Conservation (phyloP, 2,888 invertebrate species). For the Dryomyza anilis region DNA sequence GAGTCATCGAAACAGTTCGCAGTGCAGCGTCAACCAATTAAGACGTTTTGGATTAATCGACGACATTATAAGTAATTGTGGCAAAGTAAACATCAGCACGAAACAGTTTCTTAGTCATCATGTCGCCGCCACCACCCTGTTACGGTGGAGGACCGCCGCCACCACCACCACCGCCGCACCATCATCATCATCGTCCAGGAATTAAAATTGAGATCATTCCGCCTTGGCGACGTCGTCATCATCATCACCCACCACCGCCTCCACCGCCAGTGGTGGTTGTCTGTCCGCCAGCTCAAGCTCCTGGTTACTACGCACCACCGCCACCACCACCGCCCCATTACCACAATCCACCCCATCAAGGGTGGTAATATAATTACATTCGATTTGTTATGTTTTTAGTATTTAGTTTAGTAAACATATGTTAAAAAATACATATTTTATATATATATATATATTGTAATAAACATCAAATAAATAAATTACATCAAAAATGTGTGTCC, state of each 20-base stretch:
- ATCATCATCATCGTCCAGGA: neutral
- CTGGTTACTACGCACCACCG: slow-evolving; percentile 21
- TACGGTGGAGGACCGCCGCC: neutral
- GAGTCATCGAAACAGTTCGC: no score
- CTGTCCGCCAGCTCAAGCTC: slow-evolving; percentile 13
- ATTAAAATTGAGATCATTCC: slow-evolving; percentile 10
- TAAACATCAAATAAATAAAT: no score
- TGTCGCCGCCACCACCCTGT: slow-evolving; percentile 21
- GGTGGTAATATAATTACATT: no score
- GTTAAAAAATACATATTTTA: no score
- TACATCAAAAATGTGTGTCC: no score
- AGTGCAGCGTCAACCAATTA: no score
- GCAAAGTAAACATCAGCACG: no score
- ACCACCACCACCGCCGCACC: neutral
- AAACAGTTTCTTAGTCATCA: neutral
- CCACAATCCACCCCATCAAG: slow-evolving; percentile 4
- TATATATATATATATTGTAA: no score
- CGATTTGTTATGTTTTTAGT: no score
- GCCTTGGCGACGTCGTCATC: slow-evolving; percentile 11
- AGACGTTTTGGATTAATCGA: no score
- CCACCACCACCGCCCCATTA: slow-evolving; percentile 32
- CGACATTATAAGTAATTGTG: no score
- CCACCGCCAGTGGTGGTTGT: neutral
- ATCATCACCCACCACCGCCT: slow-evolving; percentile 2
- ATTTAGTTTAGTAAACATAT: no score